These are phyloP conservation scores for Cololabis saira DNA, from an alignment of 2,113 vertebrate species.

Conservation along the genomic window DNA sequence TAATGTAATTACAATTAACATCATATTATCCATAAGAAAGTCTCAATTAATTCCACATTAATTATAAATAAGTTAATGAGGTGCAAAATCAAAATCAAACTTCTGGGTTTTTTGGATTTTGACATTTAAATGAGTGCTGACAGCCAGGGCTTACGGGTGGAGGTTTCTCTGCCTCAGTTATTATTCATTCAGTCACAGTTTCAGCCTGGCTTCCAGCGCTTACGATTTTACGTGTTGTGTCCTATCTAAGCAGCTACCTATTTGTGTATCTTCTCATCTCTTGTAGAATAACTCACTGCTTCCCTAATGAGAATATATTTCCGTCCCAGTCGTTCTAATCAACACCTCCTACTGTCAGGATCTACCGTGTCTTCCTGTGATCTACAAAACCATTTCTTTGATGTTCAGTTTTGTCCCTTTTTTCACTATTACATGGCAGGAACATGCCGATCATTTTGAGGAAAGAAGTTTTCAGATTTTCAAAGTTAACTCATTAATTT, in stretches of 20 bases:
- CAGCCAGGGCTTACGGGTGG: slow-evolving; percentile 25
- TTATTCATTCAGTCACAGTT: not conserved
- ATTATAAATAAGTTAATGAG: slow-evolving; percentile 81
- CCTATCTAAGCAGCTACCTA: not conserved
- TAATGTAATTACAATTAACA: slow-evolving; percentile 79
- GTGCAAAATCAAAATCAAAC: slow-evolving; percentile 74
- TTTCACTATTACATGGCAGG: not conserved
- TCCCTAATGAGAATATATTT: slow-evolving; percentile 2
- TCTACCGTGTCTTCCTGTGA: not conserved
- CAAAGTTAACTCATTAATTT: no score
- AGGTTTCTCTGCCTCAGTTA: not conserved
- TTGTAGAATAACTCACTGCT: not conserved
- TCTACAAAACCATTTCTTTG: not conserved
- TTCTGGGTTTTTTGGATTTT: slow-evolving; percentile 69
- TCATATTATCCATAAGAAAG: slow-evolving; percentile 77
- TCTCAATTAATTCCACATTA: slow-evolving; percentile 79
- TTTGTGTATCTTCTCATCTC: not conserved
- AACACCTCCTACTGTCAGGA: slow-evolving; percentile 1
- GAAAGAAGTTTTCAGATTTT: not conserved
- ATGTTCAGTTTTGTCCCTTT: not conserved
- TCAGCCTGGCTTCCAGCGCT: not conserved
- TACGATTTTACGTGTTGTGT: not conserved
- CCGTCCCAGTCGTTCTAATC: slow-evolving; percentile 8
- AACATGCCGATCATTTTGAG: not conserved
- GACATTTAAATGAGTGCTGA: slow-evolving; percentile 50